Evolutionary conservation across 2,797 vertebrate species (phyloP).

Genomic region (Otolemur crassicaudatus): DNA sequence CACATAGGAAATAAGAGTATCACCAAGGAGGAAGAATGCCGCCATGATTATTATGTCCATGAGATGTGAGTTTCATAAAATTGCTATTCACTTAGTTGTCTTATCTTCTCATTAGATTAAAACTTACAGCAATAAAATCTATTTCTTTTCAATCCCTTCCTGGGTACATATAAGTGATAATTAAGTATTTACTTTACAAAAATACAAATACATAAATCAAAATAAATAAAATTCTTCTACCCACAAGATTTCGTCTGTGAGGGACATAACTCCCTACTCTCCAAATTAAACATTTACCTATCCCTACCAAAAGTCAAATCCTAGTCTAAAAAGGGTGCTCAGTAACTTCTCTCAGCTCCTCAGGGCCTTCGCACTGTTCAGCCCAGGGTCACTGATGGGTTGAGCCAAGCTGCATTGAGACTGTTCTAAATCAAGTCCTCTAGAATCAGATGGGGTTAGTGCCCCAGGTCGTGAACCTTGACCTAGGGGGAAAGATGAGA

Average conservation of each 20-base stretch:
- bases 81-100: background rate
- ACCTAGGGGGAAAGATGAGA: background rate
- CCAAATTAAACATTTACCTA: slow-evolving; percentile 4
- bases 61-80: background rate
- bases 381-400: background rate
- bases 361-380: background rate
- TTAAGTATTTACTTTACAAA: background rate
- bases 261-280: background rate
- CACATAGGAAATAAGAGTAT: background rate
- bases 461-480: background rate
- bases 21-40: background rate
- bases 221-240: background rate
- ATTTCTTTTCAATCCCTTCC: background rate
- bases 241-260: background rate
- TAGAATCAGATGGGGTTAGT: background rate
- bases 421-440: background rate
- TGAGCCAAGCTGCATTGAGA: background rate
- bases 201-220: background rate
- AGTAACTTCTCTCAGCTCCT: background rate
- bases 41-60: background rate
- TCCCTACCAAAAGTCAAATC: slow-evolving; percentile 60
- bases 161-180: background rate
- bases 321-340: background rate
- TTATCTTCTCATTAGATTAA: background rate
- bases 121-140: background rate